Conservation (phyloP, 1,140 invertebrate genomes). For the Lerema accius region DNA sequence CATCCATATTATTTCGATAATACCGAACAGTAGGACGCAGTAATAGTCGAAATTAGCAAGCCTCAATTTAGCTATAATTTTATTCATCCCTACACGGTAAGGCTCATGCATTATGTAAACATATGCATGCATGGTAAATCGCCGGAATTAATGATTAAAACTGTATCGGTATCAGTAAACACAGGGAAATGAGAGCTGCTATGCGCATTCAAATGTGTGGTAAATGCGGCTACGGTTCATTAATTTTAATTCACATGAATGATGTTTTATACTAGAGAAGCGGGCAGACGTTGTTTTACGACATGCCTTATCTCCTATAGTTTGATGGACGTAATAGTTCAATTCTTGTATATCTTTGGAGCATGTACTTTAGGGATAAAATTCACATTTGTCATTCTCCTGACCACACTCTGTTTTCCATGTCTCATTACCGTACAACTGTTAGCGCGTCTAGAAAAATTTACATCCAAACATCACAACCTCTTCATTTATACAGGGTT, state of each 20-base stretch:
- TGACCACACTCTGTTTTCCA: no score
- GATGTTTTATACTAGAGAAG: no score
- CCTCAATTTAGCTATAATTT: conserved; percentile 5
- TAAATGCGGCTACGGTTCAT: background rate
- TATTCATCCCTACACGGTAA: conserved; percentile 5
- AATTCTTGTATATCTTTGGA: no score
- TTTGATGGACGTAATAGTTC: no score
- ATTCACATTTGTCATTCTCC: no score
- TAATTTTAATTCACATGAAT: background rate
- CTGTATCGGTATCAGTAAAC: conserved; percentile 8
- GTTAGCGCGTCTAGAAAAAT: no score
- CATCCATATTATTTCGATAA: background rate
- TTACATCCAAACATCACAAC: no score
- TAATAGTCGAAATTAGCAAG: background rate
- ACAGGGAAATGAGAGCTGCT: background rate
- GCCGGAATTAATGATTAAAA: conserved; percentile 10
- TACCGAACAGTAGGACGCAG: background rate
- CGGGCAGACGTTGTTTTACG: no score
- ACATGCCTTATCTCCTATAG: no score
- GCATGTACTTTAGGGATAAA: no score
- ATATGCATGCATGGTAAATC: conserved; percentile 7
- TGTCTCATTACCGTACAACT: no score
- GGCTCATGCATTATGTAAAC: conserved; percentile 20
- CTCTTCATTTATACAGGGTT: no score
- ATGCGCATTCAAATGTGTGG: background rate